These are phyloP conservation scores for Rhagonycha lutea DNA, from an alignment of 2,888 invertebrate genomes.

Conservation along the genomic window DNA sequence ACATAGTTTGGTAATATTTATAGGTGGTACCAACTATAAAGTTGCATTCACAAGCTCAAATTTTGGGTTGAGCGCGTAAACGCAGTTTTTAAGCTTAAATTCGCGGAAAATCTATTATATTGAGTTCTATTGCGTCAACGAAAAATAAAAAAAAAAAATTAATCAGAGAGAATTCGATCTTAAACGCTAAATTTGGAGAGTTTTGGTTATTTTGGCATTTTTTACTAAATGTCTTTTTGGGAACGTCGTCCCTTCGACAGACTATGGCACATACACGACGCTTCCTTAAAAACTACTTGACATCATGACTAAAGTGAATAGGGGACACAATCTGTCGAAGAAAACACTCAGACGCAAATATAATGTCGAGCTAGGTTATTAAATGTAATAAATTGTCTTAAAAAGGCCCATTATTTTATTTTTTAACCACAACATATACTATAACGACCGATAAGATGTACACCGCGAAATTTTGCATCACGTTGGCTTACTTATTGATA, in stretches of 20 bases:
- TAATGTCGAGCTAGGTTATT: constrained; percentile 26
- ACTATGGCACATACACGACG: neutral
- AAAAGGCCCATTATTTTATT: constrained; percentile 26
- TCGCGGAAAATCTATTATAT: neutral
- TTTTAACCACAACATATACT: constrained; percentile 23
- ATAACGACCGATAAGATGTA: constrained; percentile 18
- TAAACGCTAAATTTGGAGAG: constrained; percentile 18
- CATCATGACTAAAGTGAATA: neutral
- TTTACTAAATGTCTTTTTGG: neutral
- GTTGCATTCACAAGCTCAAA: neutral
- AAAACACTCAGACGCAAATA: constrained; percentile 1
- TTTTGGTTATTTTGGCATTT: constrained; percentile 28
- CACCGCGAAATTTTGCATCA: constrained; percentile 30
- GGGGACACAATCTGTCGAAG: constrained; percentile 11
- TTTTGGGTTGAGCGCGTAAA: neutral
- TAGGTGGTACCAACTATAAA: constrained; percentile 28
- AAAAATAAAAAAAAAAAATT: too few species aligned
- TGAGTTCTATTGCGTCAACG: neutral
- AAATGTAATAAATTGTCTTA: constrained; percentile 21
- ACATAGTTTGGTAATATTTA: constrained; percentile 42
- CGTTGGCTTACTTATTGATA: constrained; percentile 43
- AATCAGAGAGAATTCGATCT: neutral
- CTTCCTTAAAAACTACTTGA: neutral
- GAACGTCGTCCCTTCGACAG: constrained; percentile 2
- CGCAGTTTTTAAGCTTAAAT: neutral